Evolutionary conservation across 2,113 vertebrate genomes (phyloP).

Genomic region (Myxocyprinus asiaticus): DNA sequence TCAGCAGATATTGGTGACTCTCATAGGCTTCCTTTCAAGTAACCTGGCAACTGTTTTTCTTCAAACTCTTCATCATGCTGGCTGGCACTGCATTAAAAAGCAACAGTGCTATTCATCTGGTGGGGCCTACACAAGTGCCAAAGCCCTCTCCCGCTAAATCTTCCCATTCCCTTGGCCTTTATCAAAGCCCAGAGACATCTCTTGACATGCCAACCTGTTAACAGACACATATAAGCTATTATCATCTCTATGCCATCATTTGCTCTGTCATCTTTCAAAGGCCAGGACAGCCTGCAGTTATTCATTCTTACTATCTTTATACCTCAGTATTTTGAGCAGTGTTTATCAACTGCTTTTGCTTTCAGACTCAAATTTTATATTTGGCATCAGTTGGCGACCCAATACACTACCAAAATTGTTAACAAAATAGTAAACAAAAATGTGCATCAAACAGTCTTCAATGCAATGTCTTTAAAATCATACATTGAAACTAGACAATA

Average conservation of each 20-base stretch:
- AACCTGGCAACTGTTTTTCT: constrained; percentile 66
- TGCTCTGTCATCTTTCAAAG: constrained; percentile 30
- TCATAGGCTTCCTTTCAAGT: constrained; percentile 61
- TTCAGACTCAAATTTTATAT: too few relatives aligned
- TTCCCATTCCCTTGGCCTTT: constrained; percentile 50
- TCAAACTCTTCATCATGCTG: constrained; percentile 65
- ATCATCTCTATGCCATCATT: constrained; percentile 27
- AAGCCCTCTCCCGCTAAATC: constrained; percentile 41
- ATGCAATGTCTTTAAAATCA: too few relatives aligned
- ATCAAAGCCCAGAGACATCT: constrained; percentile 57
- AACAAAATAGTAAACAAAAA: too few relatives aligned
- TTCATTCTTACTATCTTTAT: constrained; percentile 23
- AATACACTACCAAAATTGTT: too few relatives aligned
- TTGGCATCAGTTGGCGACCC: too few relatives aligned
- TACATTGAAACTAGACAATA: too few relatives aligned
- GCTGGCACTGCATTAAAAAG: constrained; percentile 55
- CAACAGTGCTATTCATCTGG: constrained; percentile 34
- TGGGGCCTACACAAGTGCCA: constrained; percentile 36
- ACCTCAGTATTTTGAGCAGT: neutral
- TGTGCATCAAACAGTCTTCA: too few relatives aligned
- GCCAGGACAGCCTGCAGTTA: neutral
- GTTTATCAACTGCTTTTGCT: neutral
- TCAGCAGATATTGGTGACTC: constrained; percentile 28
- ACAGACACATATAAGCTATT: constrained; percentile 47
- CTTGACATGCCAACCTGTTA: constrained; percentile 48